A percentile compares a stretch with the other conserved stretches of the same genome.
phyloP scores from a whole-genome alignment of 2,113 vertebrate species.

The Platysteira castanea region DNA sequence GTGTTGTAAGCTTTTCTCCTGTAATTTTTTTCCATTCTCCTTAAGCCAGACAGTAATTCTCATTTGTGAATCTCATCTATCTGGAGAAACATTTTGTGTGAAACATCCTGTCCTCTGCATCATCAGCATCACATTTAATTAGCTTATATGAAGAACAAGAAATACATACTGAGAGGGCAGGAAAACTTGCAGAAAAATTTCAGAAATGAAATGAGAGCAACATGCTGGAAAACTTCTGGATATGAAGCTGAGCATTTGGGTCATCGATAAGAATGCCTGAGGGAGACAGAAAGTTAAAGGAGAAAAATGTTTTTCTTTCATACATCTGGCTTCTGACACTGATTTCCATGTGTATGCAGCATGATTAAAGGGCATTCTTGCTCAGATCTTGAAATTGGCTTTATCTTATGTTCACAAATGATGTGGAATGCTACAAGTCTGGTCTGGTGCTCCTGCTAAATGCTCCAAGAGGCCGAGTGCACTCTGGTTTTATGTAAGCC shows the following conservation, averaged over 20 bases:
- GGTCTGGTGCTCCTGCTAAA: slow-evolving; percentile 38
- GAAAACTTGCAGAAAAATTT: not conserved
- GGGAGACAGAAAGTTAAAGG: slow-evolving; percentile 23
- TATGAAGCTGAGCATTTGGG: slow-evolving; percentile 25
- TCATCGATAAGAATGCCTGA: not conserved
- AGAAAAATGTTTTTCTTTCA: slow-evolving; percentile 15
- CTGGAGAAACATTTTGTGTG: not conserved
- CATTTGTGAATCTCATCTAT: not conserved
- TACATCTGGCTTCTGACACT: slow-evolving; percentile 28
- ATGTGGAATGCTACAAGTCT: slow-evolving; percentile 61
- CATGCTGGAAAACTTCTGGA: slow-evolving; percentile 19
- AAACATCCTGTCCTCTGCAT: not conserved
- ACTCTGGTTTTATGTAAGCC: slow-evolving; percentile 27
- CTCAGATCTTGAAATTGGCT: slow-evolving; percentile 40
- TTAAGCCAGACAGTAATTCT: not conserved
- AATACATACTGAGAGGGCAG: not conserved
- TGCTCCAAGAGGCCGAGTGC: not conserved
- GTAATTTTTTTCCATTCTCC: not conserved
- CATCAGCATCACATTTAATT: not conserved
- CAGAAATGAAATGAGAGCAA: not conserved
- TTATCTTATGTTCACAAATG: slow-evolving; percentile 48
- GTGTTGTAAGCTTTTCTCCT: not conserved
- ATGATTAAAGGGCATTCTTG: slow-evolving; percentile 54
- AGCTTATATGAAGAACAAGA: not conserved
- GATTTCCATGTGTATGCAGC: slow-evolving; percentile 2